A percentile compares a stretch with the other conserved stretches of the same genome.
phyloP scores from a whole-genome alignment of 2,797 vertebrate genomes.

The Peromyscus eremicus region DNA sequence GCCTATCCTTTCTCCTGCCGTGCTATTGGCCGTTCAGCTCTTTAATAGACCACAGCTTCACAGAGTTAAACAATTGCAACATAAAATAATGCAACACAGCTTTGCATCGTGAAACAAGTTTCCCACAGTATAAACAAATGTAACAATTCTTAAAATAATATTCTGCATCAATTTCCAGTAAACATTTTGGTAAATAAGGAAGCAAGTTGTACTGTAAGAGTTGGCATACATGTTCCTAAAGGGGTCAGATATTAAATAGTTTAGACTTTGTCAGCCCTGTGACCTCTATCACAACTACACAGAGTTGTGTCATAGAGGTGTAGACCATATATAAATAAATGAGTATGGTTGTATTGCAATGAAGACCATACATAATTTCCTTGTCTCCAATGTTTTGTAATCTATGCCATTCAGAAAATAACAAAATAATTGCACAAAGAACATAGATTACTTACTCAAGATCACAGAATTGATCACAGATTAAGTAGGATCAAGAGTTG shows the following conservation, averaged over 20 bases:
- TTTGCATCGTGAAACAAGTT: too few relatives aligned
- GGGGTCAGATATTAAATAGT: background rate
- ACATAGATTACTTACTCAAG: background rate
- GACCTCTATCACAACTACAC: background rate
- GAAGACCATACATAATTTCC: background rate
- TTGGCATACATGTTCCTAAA: background rate
- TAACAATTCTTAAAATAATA: too few relatives aligned
- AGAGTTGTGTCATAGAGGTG: background rate
- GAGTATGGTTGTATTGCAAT: background rate
- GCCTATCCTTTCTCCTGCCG: too few relatives aligned
- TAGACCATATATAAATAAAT: conserved; percentile 32
- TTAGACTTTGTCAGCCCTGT: background rate
- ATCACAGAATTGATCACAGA: background rate
- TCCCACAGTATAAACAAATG: too few relatives aligned
- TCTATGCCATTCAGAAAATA: background rate
- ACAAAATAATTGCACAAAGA: background rate
- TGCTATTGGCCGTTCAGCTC: too few relatives aligned
- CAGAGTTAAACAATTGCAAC: too few relatives aligned
- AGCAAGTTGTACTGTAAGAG: background rate
- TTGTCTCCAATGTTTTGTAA: background rate
- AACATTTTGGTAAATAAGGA: background rate
- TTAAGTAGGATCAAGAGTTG: background rate
- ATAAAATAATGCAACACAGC: too few relatives aligned
- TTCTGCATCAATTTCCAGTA: background rate
- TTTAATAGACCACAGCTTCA: too few relatives aligned